Evolutionary conservation across 2,888 invertebrate species (phyloP).

Genomic region (Macaria notata): DNA sequence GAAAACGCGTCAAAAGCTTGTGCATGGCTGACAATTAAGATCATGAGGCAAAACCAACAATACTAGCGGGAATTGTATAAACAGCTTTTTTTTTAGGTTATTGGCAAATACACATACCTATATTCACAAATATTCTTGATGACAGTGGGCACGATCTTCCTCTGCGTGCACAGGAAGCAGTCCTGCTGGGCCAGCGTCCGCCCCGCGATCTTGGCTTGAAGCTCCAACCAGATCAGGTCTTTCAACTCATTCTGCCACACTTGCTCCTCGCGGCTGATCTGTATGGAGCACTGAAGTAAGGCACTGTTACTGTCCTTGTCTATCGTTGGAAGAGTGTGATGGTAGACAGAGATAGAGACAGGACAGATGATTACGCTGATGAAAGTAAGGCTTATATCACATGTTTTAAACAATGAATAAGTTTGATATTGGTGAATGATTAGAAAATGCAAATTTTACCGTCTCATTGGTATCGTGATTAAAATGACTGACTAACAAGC

Average conservation of each 20-base stretch:
- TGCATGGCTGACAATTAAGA: no score
- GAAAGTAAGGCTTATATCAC: no score
- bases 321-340: background rate
- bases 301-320: slow-evolving; percentile 5
- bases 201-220: slow-evolving; percentile 92
- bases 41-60: no score
- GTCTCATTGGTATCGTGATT: no score
- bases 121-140: slow-evolving; percentile 90
- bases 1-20: no score
- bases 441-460: no score
- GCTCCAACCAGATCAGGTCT: slow-evolving; percentile 95
- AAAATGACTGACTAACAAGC: no score
- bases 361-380: background rate
- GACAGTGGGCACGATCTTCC: slow-evolving; percentile 86
- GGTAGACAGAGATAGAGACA: slow-evolving; percentile 1
- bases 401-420: no score
- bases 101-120: slow-evolving; percentile 66
- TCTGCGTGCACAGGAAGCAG: slow-evolving; percentile 87
- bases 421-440: no score
- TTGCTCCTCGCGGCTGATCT: slow-evolving; percentile 92
- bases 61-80: no score
- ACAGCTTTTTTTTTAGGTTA: no score
- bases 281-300: slow-evolving; percentile 25
- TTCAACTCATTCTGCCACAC: slow-evolving; percentile 94
- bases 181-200: slow-evolving; percentile 90